A percentile compares a stretch with the other conserved stretches of the same genome.
Evolutionary conservation across 2,888 invertebrate species (phyloP).

Genomic region (Asteroscopus sphinx): DNA sequence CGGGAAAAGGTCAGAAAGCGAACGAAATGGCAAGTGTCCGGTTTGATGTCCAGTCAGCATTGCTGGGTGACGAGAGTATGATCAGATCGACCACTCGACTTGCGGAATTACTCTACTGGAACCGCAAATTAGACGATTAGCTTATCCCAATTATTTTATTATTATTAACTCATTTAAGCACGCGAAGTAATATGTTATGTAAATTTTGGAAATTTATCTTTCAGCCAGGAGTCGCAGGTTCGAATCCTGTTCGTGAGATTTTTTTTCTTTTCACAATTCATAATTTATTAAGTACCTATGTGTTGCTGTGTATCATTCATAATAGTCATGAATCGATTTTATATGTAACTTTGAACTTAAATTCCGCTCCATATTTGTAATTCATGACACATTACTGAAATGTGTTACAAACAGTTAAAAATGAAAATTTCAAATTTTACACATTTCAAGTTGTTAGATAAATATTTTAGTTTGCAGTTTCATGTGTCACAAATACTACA

Average conservation of each 20-base stretch:
- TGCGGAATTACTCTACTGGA: constrained; percentile 47
- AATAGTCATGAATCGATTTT: too few relatives aligned
- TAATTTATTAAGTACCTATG: too few relatives aligned
- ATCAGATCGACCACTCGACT: constrained; percentile 64
- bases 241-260: too few relatives aligned
- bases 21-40: constrained; percentile 88
- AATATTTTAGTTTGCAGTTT: constrained; percentile 39
- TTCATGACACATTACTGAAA: constrained; percentile 5
- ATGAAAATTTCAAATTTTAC: constrained; percentile 28
- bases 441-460: constrained; percentile 33
- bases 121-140: neutral
- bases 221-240: too few relatives aligned
- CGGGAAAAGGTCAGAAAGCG: constrained; percentile 89
- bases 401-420: constrained; percentile 14
- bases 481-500: constrained; percentile 42
- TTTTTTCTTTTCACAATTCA: too few relatives aligned
- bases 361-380: constrained; percentile 1
- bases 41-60: constrained; percentile 85
- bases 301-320: too few relatives aligned
- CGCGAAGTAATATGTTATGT: too few relatives aligned
- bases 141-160: too few relatives aligned
- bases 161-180: too few relatives aligned
- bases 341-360: neutral
- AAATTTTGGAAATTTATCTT: too few relatives aligned
- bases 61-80: constrained; percentile 67